Percentiles rank a stretch among this genome's conserved stretches.
Evolutionary conservation across 2,113 vertebrate species (phyloP).

Genomic region (Pluvialis apricaria): DNA sequence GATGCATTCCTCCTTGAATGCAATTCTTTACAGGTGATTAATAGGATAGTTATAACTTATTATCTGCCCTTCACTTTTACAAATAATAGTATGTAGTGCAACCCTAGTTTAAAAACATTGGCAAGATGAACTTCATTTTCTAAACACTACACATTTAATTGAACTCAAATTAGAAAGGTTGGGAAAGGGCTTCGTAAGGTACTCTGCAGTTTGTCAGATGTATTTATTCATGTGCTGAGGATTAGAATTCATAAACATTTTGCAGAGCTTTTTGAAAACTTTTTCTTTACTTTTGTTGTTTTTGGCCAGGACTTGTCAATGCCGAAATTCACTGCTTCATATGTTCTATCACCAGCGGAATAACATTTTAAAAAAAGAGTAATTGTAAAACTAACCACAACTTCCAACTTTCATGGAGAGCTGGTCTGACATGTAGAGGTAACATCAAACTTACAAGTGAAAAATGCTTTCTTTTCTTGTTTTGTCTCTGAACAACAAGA

Average conservation of each 20-base stretch:
- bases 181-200: constrained; percentile 67
- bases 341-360: constrained; percentile 63
- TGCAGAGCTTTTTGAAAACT: constrained; percentile 68
- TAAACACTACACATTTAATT: constrained; percentile 67
- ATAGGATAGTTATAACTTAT: constrained; percentile 76
- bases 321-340: constrained; percentile 54
- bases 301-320: constrained; percentile 72
- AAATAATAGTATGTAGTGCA: constrained; percentile 51
- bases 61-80: constrained; percentile 69
- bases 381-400: background rate
- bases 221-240: constrained; percentile 84
- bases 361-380: constrained; percentile 21
- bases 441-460: background rate
- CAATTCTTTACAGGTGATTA: constrained; percentile 72
- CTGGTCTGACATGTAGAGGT: background rate
- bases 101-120: constrained; percentile 48
- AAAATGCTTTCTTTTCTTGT: background rate
- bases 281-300: constrained; percentile 74
- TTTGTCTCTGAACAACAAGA: background rate
- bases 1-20: constrained; percentile 46
- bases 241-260: constrained; percentile 85
- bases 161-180: constrained; percentile 81
- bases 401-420: background rate
- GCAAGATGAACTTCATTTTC: constrained; percentile 53
- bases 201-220: constrained; percentile 81